Percentiles rank a stretch among this genome's conserved stretches.
These are phyloP conservation scores for Eristalinus aeneus DNA, from an alignment of 2,888 invertebrate genomes.

Conservation along the genomic window DNA sequence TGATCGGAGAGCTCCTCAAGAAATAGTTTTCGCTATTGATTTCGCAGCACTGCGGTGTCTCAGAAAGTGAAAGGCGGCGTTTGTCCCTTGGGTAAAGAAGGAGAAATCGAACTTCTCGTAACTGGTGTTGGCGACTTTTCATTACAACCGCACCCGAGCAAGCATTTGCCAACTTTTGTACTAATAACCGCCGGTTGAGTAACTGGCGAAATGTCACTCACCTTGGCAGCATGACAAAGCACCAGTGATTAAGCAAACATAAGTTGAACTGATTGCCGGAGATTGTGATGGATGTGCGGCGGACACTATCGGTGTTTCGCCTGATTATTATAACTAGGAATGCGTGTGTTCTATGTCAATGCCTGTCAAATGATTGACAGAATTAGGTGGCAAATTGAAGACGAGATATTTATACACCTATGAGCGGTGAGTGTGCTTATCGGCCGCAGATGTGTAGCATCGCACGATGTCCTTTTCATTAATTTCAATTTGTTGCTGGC, in stretches of 20 bases:
- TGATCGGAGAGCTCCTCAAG: background rate
- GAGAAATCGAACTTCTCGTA: background rate
- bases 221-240: background rate
- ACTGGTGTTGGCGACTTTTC: background rate
- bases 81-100: background rate
- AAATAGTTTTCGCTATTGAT: background rate
- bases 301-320: conserved; percentile 32
- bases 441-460: background rate
- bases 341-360: conserved; percentile 13
- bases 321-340: conserved; percentile 41
- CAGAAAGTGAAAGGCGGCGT: background rate
- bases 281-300: background rate
- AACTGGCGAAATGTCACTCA: background rate
- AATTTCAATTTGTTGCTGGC: conserved; percentile 12
- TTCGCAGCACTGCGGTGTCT: too few species aligned
- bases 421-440: background rate
- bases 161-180: background rate
- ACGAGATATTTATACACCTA: background rate
- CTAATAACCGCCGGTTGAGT: background rate
- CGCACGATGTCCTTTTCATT: conserved; percentile 21
- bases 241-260: background rate
- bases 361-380: conserved; percentile 46
- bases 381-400: conserved; percentile 25
- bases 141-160: background rate
- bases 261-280: conserved; percentile 2